Evolutionary conservation across 2,113 vertebrate genomes (phyloP).

Genomic region (Copsychus sechellarum): DNA sequence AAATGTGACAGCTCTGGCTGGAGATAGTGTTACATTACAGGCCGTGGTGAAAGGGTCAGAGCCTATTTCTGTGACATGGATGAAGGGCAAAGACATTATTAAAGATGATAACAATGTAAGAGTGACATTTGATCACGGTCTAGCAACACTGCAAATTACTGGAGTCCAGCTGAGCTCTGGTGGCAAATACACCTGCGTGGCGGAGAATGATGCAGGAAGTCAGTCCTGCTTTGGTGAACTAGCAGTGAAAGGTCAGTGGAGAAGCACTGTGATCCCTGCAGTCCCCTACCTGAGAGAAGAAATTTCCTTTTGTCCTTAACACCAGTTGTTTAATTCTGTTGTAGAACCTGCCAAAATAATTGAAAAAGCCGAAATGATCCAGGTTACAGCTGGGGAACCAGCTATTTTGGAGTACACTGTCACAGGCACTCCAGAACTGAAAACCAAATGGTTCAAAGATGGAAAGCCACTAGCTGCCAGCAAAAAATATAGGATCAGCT

Average conservation of each 20-base stretch:
- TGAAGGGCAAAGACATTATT: slow-evolving; percentile 90
- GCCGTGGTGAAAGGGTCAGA: slow-evolving; percentile 89
- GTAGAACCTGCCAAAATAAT: slow-evolving; percentile 93
- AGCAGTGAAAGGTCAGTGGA: slow-evolving; percentile 92
- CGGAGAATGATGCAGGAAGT: slow-evolving; percentile 94
- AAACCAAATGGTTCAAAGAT: slow-evolving; percentile 95
- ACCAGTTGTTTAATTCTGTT: slow-evolving; percentile 71
- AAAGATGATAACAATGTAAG: slow-evolving; percentile 90
- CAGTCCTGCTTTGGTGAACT: slow-evolving; percentile 92
- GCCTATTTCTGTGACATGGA: slow-evolving; percentile 90
- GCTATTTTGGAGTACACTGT: slow-evolving; percentile 91
- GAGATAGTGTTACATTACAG: slow-evolving; percentile 85
- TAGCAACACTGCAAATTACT: slow-evolving; percentile 82
- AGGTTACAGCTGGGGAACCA: slow-evolving; percentile 93
- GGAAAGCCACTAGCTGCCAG: slow-evolving; percentile 88
- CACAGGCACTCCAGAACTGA: slow-evolving; percentile 92
- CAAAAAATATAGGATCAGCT: slow-evolving; percentile 92
- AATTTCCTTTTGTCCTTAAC: slow-evolving; percentile 21
- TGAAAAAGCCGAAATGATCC: slow-evolving; percentile 90
- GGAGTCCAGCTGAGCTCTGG: slow-evolving; percentile 82
- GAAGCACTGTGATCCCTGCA: not conserved
- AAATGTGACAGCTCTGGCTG: slow-evolving; percentile 86
- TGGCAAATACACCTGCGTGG: slow-evolving; percentile 91
- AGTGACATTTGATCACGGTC: slow-evolving; percentile 86
- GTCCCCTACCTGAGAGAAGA: not conserved